Base-by-base conservation (phyloP, 1,140 invertebrate species). In the Sesamia nonagrioides region DNA sequence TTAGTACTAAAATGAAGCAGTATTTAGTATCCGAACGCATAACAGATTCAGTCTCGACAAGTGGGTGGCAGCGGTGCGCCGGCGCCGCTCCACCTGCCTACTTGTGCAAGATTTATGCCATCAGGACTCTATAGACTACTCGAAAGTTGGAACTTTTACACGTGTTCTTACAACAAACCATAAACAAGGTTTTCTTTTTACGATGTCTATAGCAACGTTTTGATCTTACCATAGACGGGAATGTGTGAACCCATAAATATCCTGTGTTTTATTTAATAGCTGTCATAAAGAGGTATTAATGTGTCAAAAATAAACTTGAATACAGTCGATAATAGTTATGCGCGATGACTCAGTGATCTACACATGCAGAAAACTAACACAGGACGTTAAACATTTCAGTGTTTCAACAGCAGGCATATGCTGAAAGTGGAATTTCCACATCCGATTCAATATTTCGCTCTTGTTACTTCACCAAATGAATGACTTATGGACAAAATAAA, bases 41-140 rank as follows among this genome's bases (percentile, higher is more conserved):
- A 84, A 81, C 72, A 77, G 81, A 84, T 82, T 79, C 78, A 81
- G 76, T 56, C 74, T 54, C 61, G 74, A 68, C 60, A 54, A 79
- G 84, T 84, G 77, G 79, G 82, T 79, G 79, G 68, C 52, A 54
- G 68, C 52, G 79, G 52, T 83, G 84, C 82, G 80, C 82, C 84
- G 84, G 84, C 84, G 84, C 84, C 84, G 82, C 61, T 79, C 71
- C 77, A 82, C 81, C 84, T 86, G 81, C 81, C 81, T 81, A 82
- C 82, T 84, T 81, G 79, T 68, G 71, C 68, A 15, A 81, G 84
- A 86, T 86, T 84, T 82, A 86, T 83, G 69, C 45, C 73, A 79
- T 79, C 82, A 78, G 79, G 79, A 83, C 75, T 73, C 42, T 15
- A 58, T 56, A 75, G 40, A 75, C 56, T 52, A 71, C 48, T 77